Base-by-base conservation (phyloP, 1,140 invertebrate species). In the Caerostris darwini region DNA sequence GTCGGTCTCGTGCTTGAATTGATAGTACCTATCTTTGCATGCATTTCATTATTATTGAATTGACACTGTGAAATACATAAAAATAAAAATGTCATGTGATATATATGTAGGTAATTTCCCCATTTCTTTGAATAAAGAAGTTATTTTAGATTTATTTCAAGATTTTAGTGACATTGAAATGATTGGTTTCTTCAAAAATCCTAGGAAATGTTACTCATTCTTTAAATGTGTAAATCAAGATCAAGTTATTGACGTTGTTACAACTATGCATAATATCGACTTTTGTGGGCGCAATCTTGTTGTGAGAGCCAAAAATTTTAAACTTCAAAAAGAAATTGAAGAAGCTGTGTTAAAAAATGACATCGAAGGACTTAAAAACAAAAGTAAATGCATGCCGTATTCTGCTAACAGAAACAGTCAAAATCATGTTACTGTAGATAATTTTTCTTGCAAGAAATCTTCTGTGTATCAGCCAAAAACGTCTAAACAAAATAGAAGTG, bases 81-180 rank as follows among this genome's bases (percentile, higher is more conserved):
- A 5, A 64, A 14, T 77, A 77, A 77, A 12, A 50, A 77, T 77
- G 90, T 12, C 59, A 3, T 8, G 8, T 12, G 56, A 82, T 19
- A 50, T 93, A 57, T 94, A 94, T 34, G 86, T 94, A 10, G 92
- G 92, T 17, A 94, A 94, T 56, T 94, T 54, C 67, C 92, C 92
- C 5, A 3, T 2, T 1, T 19, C n/a, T 34, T 82, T 88, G 61
- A 64, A 5, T 3, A 12, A 50, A 58, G 69, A 94, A 34, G 92
- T 89, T 56, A 14, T 94, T 10, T 5, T 81, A 14, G 12, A 61
- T 53, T 8, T 94, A 12, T 94, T 94, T 82, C 61, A 81, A 57
- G 92, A 94, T 89, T 94, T 89, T 61, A 86, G 89, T 54, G 92
- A 86, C 6, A 54, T 94, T 58, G 50, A 53, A 53, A 19, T 94